Base-by-base conservation (phyloP, 1,140 invertebrate genomes). In the Drosophila tristis region DNA sequence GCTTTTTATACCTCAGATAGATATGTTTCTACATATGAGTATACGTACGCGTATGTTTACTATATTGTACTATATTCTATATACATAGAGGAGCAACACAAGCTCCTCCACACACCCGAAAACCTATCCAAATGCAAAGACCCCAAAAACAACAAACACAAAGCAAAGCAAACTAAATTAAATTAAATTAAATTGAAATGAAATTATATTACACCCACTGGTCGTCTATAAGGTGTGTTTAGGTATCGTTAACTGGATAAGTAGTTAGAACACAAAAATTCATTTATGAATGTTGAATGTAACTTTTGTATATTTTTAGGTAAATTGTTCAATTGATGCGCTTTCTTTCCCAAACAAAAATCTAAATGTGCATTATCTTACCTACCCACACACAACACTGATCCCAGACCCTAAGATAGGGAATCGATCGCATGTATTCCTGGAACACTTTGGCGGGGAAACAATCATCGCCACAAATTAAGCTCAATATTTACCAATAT, bases 281-380 rank as follows among this genome's bases (percentile, higher is more conserved):
- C 51, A 71, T 72, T 71, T 66, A 72, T 48, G 61, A 76, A 72
- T 75, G 72, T 80, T 48, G 61, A 65, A 72, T 75, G 72, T 80
- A 72, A 80, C 71, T 72, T 80, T 65, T 76, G 49, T 80, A 80
- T 65, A 79, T 79, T 68, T 79, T 74, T 79, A 80, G 77, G 67
- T 71, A 80, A 80, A 56, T 82, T 82, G 70, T 84, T 82, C 55
- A 79, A 79, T 79, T 84, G 80, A 64, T 84, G 63, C 68, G 75
- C 80, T 70, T 78, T 74, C 78, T 78, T 84, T 84, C 74, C 77
- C 54, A 71, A 74, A 71, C 68, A 66, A 64, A 9, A 61, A 71
- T 78, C 76, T 79, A 66, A 74, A 80, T 84, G 75, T 79, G 63
- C 71, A 84, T 65, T 74, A 73, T 29, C 35, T 39, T 8, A 53